phyloP scores from a whole-genome alignment of 2,113 vertebrate species.

The Gymnobelideus leadbeateri region DNA sequence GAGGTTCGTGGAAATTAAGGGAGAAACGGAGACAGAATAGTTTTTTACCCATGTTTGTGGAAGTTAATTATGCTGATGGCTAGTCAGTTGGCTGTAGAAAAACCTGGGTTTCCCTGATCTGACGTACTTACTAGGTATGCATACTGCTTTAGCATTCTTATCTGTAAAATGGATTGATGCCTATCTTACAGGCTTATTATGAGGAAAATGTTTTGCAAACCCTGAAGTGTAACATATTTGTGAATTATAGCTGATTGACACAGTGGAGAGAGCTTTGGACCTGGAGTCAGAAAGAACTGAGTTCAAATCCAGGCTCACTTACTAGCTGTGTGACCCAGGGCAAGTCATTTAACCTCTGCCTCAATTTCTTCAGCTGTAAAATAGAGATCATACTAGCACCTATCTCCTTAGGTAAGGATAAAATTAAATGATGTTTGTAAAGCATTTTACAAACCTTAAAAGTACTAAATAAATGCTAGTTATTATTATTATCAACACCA shows the following conservation, averaged over 20 bases:
- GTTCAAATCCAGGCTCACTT: neutral
- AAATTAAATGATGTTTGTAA: neutral
- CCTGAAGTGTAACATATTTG: neutral
- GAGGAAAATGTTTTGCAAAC: neutral
- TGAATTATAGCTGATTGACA: neutral
- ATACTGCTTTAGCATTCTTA: neutral
- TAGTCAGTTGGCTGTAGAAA: neutral
- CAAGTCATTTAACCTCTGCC: neutral
- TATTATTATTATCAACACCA: neutral
- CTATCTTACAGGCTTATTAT: neutral
- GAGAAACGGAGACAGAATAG: neutral
- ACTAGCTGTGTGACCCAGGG: neutral
- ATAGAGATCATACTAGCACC: neutral
- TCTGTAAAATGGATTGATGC: neutral
- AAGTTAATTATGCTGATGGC: neutral
- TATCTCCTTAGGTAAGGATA: neutral
- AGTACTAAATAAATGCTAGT: neutral
- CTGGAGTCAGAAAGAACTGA: neutral
- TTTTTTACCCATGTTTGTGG: neutral
- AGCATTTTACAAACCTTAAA: neutral
- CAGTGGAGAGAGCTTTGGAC: neutral
- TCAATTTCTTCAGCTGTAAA: neutral
- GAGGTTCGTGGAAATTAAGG: neutral
- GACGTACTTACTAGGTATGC: neutral
- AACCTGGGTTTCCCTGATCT: neutral